Percentiles rank a stretch among this genome's conserved stretches.
phyloP scores from a whole-genome alignment of 2,888 invertebrate species.

The Zootermopsis nevadensis region DNA sequence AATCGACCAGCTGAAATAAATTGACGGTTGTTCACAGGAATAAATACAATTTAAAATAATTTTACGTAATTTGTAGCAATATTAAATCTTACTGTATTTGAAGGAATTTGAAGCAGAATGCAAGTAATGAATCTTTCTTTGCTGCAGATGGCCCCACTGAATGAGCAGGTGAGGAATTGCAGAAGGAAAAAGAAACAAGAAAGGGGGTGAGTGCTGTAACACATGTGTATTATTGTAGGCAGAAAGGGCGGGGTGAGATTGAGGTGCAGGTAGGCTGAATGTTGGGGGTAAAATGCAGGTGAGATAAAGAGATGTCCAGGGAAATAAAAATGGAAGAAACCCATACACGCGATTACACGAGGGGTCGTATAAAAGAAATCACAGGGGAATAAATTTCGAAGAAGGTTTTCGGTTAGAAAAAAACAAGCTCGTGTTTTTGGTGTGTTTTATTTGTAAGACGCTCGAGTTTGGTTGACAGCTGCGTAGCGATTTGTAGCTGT shows the following conservation, averaged over 20 bases:
- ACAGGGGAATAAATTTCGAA: background rate
- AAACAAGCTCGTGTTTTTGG: background rate
- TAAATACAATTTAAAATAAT: too few species aligned
- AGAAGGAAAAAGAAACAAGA: background rate
- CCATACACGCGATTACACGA: background rate
- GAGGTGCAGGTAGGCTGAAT: background rate
- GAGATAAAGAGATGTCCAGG: background rate
- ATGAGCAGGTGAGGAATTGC: constrained; percentile 4
- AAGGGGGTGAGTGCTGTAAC: background rate
- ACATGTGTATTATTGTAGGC: constrained; percentile 6
- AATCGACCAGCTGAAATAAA: too few species aligned
- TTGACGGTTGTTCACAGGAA: too few species aligned
- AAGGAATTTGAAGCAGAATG: too few species aligned
- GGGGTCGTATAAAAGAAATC: background rate
- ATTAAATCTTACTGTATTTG: too few species aligned
- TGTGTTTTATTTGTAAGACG: too few species aligned
- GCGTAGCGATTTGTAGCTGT: too few species aligned
- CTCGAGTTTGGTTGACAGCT: too few species aligned
- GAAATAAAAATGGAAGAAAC: constrained; percentile 8
- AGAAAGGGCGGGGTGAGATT: background rate
- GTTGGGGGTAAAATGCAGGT: constrained; percentile 17
- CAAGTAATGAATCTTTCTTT: background rate
- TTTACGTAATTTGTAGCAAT: too few species aligned
- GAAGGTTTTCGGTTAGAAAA: constrained; percentile 15
- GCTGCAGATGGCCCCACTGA: background rate